A percentile compares a stretch with the other conserved stretches of the same genome.
phyloP scores from a whole-genome alignment of 2,888 invertebrate genomes.

The Congeria kusceri region DNA sequence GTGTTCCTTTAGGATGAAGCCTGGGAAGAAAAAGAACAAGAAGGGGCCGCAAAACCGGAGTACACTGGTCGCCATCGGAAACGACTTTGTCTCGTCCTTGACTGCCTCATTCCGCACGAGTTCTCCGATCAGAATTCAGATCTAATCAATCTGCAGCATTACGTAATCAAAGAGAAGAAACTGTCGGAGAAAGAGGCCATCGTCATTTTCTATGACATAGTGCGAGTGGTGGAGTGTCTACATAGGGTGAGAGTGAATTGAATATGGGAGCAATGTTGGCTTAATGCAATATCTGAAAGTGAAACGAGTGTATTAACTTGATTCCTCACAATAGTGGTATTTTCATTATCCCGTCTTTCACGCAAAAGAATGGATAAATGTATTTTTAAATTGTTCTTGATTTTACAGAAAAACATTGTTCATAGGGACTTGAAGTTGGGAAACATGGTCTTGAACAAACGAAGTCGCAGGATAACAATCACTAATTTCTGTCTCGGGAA shows the following conservation, averaged over 20 bases:
- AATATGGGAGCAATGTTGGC: too few species aligned
- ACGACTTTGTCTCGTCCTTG: slow-evolving; percentile 90
- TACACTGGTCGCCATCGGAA: slow-evolving; percentile 83
- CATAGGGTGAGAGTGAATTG: slow-evolving; percentile 91
- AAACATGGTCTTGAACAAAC: slow-evolving; percentile 91
- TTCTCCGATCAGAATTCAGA: slow-evolving; percentile 87
- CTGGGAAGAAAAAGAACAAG: slow-evolving; percentile 88
- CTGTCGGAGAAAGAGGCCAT: slow-evolving; percentile 91
- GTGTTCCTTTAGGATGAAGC: slow-evolving; percentile 90
- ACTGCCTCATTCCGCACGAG: slow-evolving; percentile 91
- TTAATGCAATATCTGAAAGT: too few species aligned
- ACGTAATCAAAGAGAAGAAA: slow-evolving; percentile 92
- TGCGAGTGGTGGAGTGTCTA: slow-evolving; percentile 90
- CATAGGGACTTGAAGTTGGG: slow-evolving; percentile 92
- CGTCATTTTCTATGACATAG: slow-evolving; percentile 91
- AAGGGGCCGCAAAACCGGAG: slow-evolving; percentile 84
- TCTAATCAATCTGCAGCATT: slow-evolving; percentile 86
- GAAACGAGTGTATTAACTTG: too few species aligned
- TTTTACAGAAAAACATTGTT: slow-evolving; percentile 90
- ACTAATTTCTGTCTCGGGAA: slow-evolving; percentile 93
- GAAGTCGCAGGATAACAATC: slow-evolving; percentile 88
- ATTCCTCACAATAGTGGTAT: too few species aligned
- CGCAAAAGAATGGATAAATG: too few species aligned
- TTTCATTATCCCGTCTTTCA: too few species aligned
- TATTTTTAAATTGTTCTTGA: too few species aligned